Evolutionary conservation across 2,888 invertebrate species (phyloP), one percentile per base, ranked within the genome.

Genomic region (Proisotoma minuta): DNA sequence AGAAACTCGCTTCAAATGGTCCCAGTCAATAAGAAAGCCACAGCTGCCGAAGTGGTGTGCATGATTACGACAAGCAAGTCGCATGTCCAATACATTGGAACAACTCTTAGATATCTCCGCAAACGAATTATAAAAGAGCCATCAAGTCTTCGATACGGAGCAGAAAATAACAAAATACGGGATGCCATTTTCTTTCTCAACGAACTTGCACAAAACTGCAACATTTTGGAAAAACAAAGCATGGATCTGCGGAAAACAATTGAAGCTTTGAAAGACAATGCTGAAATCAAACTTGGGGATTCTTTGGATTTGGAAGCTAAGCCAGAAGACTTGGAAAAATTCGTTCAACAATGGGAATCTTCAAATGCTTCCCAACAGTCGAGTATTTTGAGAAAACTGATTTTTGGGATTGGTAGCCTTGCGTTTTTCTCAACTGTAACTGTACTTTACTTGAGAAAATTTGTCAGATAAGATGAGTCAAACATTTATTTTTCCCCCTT

Each of bases 21-120:
- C 3, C 27, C 58, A 1, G 23, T 27, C 15, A 65, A 65, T 29
- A 58, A 61, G 26, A 61, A 50, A 39, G 24, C 58, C n/a, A 59
- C 58, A 1, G 58, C 58, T 22, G 58, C 61, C 1, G 65, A 65
- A 20, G 29, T 54, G 12, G 50, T 60, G 5, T 61, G 65, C 39
- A 61, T 61, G 54, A 40, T 64, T 12, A 40, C 34, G 5, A 60
- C 57, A 28, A 60, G 53, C 5, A 60, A 54, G 2, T 47, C 29
- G 3, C 64, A 64, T 34, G 29, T 64, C 2, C 27, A 60, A 28
- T 20, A 53, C n/a, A 64, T 64, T 22, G n/a, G 34, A 3, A 22
- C 15, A 4, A 57, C 43, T n/a, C 20, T 64, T 18, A 12, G 27
- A 3, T 58, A 51, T n/a, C 10, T 64, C 2, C 26, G 39, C 1